A percentile compares a stretch with the other conserved stretches of the same genome.
These are phyloP conservation scores for Graptemys geographica DNA, from an alignment of 2,797 vertebrate genomes.

Conservation along the genomic window DNA sequence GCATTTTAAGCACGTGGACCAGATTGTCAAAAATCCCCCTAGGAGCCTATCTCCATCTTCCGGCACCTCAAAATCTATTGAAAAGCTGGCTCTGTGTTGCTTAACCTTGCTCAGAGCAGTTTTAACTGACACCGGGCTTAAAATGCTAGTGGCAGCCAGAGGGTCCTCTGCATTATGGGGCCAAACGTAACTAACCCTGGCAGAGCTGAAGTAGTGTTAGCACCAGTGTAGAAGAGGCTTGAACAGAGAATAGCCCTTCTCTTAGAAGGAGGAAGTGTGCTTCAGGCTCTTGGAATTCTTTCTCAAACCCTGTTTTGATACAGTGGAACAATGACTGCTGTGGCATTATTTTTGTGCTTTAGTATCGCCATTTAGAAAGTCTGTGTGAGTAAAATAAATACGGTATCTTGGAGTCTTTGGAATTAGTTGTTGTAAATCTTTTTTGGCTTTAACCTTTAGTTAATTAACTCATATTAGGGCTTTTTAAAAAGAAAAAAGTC, in stretches of 20 bases:
- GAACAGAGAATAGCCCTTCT: not conserved
- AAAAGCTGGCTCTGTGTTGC: not conserved
- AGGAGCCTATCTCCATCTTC: not conserved
- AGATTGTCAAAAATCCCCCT: fast-evolving
- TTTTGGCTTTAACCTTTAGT: not conserved
- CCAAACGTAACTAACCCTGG: not conserved
- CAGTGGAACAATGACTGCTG: not conserved
- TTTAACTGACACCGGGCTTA: not conserved
- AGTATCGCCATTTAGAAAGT: not conserved
- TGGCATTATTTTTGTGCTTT: not conserved
- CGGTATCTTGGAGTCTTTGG: not conserved
- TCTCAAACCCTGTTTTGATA: not conserved
- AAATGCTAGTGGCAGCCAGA: not conserved
- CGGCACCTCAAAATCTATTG: not conserved
- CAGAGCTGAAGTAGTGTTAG: fast-evolving
- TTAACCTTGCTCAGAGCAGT: not conserved
- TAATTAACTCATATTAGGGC: not conserved
- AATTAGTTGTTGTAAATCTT: not conserved
- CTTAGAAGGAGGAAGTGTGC: not conserved
- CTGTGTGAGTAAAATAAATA: fast-evolving
- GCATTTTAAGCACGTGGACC: not conserved
- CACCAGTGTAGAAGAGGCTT: not conserved
- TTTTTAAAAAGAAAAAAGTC: not conserved
- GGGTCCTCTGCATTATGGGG: fast-evolving
- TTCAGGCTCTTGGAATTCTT: not conserved